phyloP scores from a whole-genome alignment of 1,140 invertebrate genomes.

The Alviniconcha marisindica region DNA sequence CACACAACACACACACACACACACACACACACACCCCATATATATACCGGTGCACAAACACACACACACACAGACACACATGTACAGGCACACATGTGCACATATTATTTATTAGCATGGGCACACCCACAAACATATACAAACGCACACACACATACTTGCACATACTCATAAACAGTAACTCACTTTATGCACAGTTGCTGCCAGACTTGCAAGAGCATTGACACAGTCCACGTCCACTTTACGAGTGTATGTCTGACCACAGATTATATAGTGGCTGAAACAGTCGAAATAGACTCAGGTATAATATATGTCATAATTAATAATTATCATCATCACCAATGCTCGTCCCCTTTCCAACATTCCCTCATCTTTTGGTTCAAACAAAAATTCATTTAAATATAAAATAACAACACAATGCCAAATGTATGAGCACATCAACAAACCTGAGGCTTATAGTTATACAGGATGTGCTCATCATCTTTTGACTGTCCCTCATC shows the following conservation, averaged over 20 bases:
- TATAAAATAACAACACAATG: no score
- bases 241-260: constrained; percentile 98
- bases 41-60: neutral
- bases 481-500: no score
- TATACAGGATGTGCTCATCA: no score
- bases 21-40: neutral
- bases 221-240: constrained; percentile 91
- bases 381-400: no score
- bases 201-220: constrained; percentile 87
- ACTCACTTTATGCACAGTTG: constrained; percentile 90
- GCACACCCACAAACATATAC: neutral
- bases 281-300: constrained; percentile 30
- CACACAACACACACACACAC: neutral
- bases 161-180: neutral
- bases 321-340: neutral
- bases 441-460: no score
- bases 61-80: neutral
- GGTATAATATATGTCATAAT: neutral
- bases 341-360: neutral
- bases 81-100: neutral
- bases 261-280: constrained; percentile 88
- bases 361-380: neutral
- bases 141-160: neutral
- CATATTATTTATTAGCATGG: neutral
- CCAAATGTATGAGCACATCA: no score